A percentile compares a stretch with the other conserved stretches of the same genome.
These are phyloP conservation scores for Acrocephalus scirpaceus DNA, from an alignment of 2,797 vertebrate genomes.

Conservation along the genomic window DNA sequence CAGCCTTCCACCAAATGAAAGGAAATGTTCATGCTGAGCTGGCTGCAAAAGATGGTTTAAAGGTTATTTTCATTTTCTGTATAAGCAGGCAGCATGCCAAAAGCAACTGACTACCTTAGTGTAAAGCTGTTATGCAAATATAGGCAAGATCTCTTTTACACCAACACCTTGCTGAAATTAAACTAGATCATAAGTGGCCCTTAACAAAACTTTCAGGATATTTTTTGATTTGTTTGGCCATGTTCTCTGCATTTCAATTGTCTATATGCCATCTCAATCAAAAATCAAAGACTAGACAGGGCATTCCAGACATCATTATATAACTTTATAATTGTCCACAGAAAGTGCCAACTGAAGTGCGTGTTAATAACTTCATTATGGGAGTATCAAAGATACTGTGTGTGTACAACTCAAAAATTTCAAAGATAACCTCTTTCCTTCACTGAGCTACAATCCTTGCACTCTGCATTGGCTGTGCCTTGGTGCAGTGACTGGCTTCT, in stretches of 20 bases:
- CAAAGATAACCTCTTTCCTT: background rate
- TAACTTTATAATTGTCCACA: background rate
- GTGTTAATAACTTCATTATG: background rate
- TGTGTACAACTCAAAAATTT: background rate
- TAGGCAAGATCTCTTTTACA: background rate
- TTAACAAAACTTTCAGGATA: background rate
- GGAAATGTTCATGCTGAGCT: background rate
- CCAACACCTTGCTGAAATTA: background rate
- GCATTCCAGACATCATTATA: background rate
- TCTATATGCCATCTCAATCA: background rate
- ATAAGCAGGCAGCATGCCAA: background rate
- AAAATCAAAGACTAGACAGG: background rate
- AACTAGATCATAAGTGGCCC: background rate
- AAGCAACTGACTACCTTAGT: background rate
- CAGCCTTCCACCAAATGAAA: background rate
- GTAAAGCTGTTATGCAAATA: background rate
- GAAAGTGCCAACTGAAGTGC: background rate
- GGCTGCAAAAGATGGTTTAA: background rate
- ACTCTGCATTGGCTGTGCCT: background rate
- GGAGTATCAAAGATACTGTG: background rate
- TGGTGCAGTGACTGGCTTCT: background rate
- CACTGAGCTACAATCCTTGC: background rate
- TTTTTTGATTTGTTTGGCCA: background rate
- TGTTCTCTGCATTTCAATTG: background rate
- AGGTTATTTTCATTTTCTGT: background rate